Percentiles rank a stretch among this genome's conserved stretches.
These are phyloP conservation scores for Rhopalosiphum maidis DNA, from an alignment of 1,140 invertebrate genomes.

Conservation along the genomic window DNA sequence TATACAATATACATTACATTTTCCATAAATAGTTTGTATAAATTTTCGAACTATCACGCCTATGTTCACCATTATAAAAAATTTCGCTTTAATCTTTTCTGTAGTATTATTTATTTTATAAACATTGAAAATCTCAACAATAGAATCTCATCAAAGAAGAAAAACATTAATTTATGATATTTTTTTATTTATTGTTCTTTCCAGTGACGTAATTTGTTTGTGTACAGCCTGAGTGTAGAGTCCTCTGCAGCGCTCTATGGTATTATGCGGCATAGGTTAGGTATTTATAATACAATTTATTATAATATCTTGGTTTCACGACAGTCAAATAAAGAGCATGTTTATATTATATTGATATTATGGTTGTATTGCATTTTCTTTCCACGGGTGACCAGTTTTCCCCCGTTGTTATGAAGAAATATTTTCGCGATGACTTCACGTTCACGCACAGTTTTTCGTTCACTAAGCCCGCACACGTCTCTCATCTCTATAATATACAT, in stretches of 20 bases:
- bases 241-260: neutral
- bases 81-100: neutral
- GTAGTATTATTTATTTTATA: neutral
- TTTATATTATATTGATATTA: neutral
- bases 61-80: neutral
- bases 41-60: neutral
- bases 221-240: neutral
- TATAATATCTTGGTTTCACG: neutral
- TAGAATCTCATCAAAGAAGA: neutral
- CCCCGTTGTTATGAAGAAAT: neutral
- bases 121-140: neutral
- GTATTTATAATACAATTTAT: neutral
- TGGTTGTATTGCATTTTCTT: neutral
- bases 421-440: neutral
- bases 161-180: neutral
- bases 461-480: neutral
- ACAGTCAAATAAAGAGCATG: neutral
- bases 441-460: neutral
- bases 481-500: neutral
- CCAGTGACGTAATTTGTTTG: neutral
- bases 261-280: neutral
- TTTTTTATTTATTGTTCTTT: neutral
- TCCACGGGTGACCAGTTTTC: neutral
- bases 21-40: neutral
- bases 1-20: neutral